These are phyloP conservation scores for Clarias magur DNA, from an alignment of 2,113 vertebrate genomes.

Conservation along the genomic window DNA sequence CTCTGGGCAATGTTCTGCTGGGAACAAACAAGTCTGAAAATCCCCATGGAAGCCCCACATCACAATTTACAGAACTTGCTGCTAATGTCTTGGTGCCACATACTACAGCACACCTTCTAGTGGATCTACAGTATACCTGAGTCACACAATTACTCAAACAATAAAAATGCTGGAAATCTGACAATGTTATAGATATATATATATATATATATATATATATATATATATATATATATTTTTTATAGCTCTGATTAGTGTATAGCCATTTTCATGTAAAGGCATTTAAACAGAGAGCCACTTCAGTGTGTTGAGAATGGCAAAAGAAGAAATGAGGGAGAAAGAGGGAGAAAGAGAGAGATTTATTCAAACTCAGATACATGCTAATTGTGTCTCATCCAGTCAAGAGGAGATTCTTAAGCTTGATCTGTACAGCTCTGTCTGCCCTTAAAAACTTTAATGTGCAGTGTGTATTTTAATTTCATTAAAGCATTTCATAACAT, in stretches of 20 bases:
- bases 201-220: no score
- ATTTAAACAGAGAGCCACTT: conserved; percentile 18
- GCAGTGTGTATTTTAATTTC: neutral
- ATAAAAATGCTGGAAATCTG: neutral
- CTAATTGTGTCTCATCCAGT: conserved; percentile 33
- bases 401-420: neutral
- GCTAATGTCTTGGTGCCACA: no score
- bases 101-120: no score
- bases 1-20: no score
- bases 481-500: neutral
- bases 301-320: neutral
- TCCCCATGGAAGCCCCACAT: no score
- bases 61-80: no score
- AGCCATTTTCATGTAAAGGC: conserved; percentile 13
- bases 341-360: neutral
- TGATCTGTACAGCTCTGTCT: neutral
- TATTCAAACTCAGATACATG: no score
- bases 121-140: neutral
- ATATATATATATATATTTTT: no score
- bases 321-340: neutral
- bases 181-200: neutral
- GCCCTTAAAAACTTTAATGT: neutral
- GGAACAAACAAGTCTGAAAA: no score
- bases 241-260: neutral
- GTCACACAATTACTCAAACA: neutral